A percentile compares a stretch with the other conserved stretches of the same genome.
phyloP scores from a whole-genome alignment of 2,797 vertebrate species.

The Myotis myotis region DNA sequence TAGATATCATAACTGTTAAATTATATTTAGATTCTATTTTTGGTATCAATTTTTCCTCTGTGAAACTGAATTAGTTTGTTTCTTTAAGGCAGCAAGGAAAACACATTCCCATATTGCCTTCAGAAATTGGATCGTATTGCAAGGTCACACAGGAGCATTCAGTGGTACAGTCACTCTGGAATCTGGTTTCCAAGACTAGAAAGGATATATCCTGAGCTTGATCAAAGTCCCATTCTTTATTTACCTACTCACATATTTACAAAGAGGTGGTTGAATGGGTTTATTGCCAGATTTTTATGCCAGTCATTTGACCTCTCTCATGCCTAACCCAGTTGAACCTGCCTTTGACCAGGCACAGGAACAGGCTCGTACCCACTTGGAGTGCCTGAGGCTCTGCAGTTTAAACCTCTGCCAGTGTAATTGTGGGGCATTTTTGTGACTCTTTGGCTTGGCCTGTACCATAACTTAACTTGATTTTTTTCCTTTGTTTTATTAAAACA shows the following conservation, averaged over 20 bases:
- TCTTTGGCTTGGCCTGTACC: neutral
- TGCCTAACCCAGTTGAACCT: neutral
- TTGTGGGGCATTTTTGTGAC: neutral
- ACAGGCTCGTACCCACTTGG: neutral
- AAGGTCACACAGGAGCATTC: neutral
- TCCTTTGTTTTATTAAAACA: slow-evolving; percentile 28
- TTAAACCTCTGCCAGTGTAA: neutral
- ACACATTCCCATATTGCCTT: neutral
- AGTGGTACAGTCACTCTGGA: neutral
- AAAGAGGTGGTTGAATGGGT: neutral
- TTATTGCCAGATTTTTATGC: neutral
- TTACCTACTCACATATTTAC: neutral
- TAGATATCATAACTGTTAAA: neutral
- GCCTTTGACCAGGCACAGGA: neutral
- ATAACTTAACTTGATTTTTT: neutral
- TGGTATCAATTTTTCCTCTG: neutral
- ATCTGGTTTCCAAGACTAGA: neutral
- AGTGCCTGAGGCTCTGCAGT: neutral
- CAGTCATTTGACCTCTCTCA: neutral
- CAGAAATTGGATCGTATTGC: neutral
- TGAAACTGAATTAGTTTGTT: slow-evolving; percentile 30
- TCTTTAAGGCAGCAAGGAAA: slow-evolving; percentile 2
- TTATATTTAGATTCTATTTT: slow-evolving; percentile 49
- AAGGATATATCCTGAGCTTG: slow-evolving; percentile 4
- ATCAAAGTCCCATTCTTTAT: neutral